These are phyloP conservation scores for Pandemis corylana DNA, from an alignment of 2,888 invertebrate species.

Conservation along the genomic window DNA sequence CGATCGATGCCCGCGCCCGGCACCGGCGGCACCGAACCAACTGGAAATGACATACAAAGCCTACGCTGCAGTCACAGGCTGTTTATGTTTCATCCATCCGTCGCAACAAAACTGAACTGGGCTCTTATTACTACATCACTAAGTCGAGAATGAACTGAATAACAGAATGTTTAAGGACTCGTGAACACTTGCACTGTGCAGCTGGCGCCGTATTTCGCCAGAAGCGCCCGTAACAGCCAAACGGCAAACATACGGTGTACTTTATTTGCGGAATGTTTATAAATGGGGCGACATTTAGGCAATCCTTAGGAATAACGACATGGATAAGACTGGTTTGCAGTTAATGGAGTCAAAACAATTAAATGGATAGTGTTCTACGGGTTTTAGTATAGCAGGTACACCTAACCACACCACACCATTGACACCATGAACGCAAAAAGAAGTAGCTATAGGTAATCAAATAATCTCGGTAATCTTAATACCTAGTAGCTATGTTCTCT, in stretches of 20 bases:
- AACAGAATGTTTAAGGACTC: not conserved
- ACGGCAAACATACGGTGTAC: slow-evolving; percentile 15
- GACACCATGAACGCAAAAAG: too few relatives aligned
- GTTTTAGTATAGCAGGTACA: too few relatives aligned
- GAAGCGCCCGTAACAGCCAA: slow-evolving; percentile 17
- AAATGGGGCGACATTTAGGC: not conserved
- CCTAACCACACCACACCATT: too few relatives aligned
- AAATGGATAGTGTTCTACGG: too few relatives aligned
- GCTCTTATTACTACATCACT: not conserved
- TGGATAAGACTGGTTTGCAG: too few relatives aligned
- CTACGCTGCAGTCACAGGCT: slow-evolving; percentile 21
- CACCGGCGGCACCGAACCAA: slow-evolving; percentile 59
- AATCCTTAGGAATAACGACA: not conserved
- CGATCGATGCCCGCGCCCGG: slow-evolving; percentile 77
- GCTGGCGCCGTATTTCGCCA: not conserved
- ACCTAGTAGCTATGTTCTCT: too few relatives aligned
- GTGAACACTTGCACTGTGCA: not conserved
- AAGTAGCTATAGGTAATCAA: too few relatives aligned
- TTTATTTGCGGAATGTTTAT: slow-evolving; percentile 14
- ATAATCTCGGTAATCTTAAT: too few relatives aligned
- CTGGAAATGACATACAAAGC: slow-evolving; percentile 67
- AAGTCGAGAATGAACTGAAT: not conserved
- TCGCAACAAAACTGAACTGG: not conserved
- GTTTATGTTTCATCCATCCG: not conserved
- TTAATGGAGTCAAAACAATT: too few relatives aligned